Evolutionary conservation across 2,888 invertebrate species (phyloP), one percentile per base, ranked within the genome.

Genomic region (Melanostoma scalare): DNA sequence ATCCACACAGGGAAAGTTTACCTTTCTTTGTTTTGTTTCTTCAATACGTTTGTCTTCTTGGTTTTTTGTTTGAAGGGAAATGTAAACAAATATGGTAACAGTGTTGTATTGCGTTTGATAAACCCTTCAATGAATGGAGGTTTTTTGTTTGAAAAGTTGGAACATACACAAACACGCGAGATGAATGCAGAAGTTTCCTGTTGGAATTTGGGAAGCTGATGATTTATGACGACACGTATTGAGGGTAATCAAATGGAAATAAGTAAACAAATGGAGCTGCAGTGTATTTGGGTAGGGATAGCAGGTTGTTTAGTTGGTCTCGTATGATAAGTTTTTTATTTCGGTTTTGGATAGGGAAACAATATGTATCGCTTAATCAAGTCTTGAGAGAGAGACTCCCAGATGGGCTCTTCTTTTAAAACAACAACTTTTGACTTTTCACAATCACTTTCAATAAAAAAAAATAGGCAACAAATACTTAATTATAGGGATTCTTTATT

Each of bases 1-100:
- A 53, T 60, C 20, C 20, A 20, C 20, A 20, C 20, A 20, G 20
- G 20, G 20, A 20, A 20, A 20, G 20, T 20, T 31, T 50, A 30
- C n/a, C 6, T 10, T 56, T 50, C 56, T n/a, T 63, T 50, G 44
- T 58, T 53, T 35, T 63, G 58, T 68, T 72, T 58, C 42, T 55
- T 53, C 44, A 63, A 30, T 38, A 50, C 58, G 9, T 4, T 33
- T 44, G 40, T 55, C 0, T n/a, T 52, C 38, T 53, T 8, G 33
- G 38, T 35, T 65, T 67, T 72, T 68, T 30, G 60, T 58, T 31
- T n/a, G 42, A 42, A 60, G 67, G 58, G 48, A 73, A 73, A 63
- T 69, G 82, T 82, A 82, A 82, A 82, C 77, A 82, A 69, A 73
- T 63, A 46, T 73, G 63, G 82, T 56, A 77, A 82, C 73, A 73